Base-by-base conservation (phyloP, 2,888 invertebrate genomes). In the Drosophila formosana region DNA sequence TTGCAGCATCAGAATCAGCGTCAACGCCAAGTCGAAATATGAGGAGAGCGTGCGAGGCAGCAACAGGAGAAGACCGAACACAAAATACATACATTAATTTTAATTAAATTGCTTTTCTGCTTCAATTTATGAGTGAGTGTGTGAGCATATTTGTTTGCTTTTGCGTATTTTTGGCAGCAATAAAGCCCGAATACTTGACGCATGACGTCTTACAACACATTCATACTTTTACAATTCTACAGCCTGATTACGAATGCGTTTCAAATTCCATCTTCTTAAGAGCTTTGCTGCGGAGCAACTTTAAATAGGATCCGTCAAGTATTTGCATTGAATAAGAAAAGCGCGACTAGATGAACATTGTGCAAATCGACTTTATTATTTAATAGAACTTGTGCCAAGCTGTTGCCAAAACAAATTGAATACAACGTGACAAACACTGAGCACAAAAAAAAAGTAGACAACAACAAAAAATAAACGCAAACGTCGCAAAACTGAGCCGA, bases 321-420 rank as follows among this genome's bases (percentile, higher is more conserved):
- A 69, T 75, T 75, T 66, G 34, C 75, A 66, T 75, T 63, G 72
- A 57, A 77, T 61, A 58, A 72, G 34, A 74, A 67, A 30, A 39
- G 37, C 26, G 18, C 41, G 41, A 67, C 53, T 63, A 41, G 41
- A 51, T 60, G 62, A 86, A 73, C 83, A 70, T 55, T 69, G 86
- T 79, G 69, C 67, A 76, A 89, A 85, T 89, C 77, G 88, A 88
- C 72, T 89, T 77, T 85, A 88, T 88, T 89, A 89, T 89, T 89
- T 89, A 88, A 79, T 82, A 82, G 85, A 89, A 85, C 71, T 84
- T 82, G 60, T 51, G 77, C 71, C 89, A 78, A 84, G 88, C 89
- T 89, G 88, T 87, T 89, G 70, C 89, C 83, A 75, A 87, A 83
- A 81, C 84, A 84, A 84, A 84, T 89, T 84, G 89, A 88, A 89